Evolutionary conservation across 1,140 invertebrate species (phyloP).

Genomic region (Trichonephila clavata): DNA sequence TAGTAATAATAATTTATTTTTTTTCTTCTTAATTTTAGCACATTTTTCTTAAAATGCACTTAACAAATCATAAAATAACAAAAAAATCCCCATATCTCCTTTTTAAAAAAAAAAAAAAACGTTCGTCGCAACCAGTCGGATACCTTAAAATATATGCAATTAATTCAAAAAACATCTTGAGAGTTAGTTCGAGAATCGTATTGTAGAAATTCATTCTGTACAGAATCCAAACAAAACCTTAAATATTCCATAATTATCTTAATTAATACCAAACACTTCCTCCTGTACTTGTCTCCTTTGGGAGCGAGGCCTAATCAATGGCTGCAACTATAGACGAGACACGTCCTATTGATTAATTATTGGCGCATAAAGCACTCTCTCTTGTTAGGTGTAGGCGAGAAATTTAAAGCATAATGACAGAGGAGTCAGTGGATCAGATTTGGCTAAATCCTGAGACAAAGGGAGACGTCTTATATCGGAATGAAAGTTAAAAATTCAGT

Average conservation of each 20-base stretch:
- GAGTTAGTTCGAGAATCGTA: no score
- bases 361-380: not conserved
- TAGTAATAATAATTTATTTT: no score
- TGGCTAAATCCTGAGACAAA: not conserved
- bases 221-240: not conserved
- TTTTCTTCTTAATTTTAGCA: no score
- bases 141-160: no score
- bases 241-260: slow-evolving; percentile 27
- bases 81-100: no score
- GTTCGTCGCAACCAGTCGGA: no score
- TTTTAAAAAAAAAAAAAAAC: no score
- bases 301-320: not conserved
- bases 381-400: slow-evolving; percentile 44
- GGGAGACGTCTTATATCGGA: not conserved
- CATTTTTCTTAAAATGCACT: no score
- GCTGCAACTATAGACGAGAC: not conserved
- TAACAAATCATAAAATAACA: no score
- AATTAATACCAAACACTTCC: slow-evolving; percentile 1
- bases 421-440: not conserved
- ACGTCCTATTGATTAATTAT: slow-evolving; percentile 56
- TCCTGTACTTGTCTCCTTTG: not conserved
- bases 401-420: slow-evolving; percentile 14
- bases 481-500: not conserved
- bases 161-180: no score
- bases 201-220: no score